phyloP scores from a whole-genome alignment of 2,113 vertebrate genomes.

The Nothoprocta pentlandii region DNA sequence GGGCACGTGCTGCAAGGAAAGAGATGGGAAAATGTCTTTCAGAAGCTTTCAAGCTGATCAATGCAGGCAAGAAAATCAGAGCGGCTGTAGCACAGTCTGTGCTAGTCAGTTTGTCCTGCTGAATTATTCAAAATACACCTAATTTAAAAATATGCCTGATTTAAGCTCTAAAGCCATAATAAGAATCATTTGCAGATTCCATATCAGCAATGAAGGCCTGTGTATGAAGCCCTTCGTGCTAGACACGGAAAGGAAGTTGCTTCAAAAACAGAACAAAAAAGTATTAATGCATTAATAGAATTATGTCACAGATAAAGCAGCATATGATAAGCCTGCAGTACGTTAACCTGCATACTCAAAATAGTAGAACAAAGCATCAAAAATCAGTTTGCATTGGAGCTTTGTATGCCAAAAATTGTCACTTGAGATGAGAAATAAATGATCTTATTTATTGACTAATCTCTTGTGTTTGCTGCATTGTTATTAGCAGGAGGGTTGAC shows the following conservation, averaged over 20 bases:
- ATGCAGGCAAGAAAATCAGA: background rate
- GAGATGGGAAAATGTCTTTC: background rate
- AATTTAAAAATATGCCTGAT: background rate
- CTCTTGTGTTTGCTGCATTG: background rate
- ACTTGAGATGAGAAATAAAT: background rate
- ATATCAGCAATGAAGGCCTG: background rate
- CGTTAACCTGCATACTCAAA: background rate
- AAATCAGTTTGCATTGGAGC: background rate
- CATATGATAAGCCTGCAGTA: background rate
- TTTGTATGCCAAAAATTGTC: background rate
- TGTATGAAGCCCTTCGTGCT: background rate
- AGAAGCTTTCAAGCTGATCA: background rate
- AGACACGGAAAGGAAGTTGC: fast-evolving
- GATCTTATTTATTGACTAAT: background rate
- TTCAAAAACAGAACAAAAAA: background rate
- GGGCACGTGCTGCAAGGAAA: slow-evolving; percentile 77
- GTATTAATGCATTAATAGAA: background rate
- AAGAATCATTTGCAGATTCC: fast-evolving
- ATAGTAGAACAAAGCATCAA: background rate
- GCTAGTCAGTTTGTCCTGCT: background rate
- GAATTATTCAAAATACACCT: background rate
- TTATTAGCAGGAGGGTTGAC: background rate
- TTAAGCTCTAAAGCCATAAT: background rate
- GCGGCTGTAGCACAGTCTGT: background rate
- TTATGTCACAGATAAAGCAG: background rate